Percentiles rank a stretch among this genome's conserved stretches.
phyloP scores from a whole-genome alignment of 2,797 vertebrate species.

The Salmo trutta region DNA sequence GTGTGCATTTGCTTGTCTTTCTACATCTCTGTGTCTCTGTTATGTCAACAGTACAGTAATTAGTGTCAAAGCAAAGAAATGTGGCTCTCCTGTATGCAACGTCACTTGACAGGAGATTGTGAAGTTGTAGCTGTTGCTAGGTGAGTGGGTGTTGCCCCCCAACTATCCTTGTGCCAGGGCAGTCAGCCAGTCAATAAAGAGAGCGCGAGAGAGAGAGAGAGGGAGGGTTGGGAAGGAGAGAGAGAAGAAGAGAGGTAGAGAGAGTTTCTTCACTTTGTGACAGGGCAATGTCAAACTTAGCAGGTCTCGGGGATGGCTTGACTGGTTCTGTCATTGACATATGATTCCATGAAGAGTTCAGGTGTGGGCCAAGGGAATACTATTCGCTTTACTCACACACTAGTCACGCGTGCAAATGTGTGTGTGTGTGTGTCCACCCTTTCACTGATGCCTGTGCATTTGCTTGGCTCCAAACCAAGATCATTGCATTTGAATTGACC shows the following conservation, averaged over 20 bases:
- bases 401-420: background rate
- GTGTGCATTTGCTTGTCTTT: too few species aligned
- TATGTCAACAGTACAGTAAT: conserved; percentile 40
- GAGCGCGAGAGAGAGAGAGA: background rate
- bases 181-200: conserved; percentile 32
- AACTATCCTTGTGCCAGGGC: conserved; percentile 18
- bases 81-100: conserved; percentile 11
- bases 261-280: background rate
- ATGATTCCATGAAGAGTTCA: conserved; percentile 26
- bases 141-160: conserved; percentile 35
- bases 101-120: conserved; percentile 36
- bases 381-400: background rate
- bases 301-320: conserved; percentile 35
- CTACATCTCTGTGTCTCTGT: background rate
- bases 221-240: background rate
- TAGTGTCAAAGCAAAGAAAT: conserved; percentile 30
- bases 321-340: conserved; percentile 54
- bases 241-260: background rate
- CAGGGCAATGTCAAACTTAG: conserved; percentile 23
- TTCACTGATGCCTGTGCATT: background rate
- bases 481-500: conserved; percentile 26
- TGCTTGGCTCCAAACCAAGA: background rate
- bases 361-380: background rate
- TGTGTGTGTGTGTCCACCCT: background rate
- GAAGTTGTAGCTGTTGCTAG: conserved; percentile 53